phyloP scores from a whole-genome alignment of 2,888 invertebrate species.

The Agrochola lota region DNA sequence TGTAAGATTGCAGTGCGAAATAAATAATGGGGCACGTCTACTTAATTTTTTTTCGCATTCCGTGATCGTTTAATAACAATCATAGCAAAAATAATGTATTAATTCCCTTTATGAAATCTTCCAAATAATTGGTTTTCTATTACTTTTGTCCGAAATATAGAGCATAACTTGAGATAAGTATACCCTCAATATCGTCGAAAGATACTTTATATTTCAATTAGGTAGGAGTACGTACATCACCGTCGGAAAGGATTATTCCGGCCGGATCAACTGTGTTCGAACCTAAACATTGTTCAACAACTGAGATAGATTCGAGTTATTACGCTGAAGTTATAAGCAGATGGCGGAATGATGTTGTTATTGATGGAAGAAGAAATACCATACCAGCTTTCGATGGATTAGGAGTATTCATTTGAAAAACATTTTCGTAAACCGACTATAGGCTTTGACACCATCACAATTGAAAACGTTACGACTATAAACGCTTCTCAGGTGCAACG shows the following conservation, averaged over 20 bases:
- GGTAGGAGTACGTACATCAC: constrained; percentile 37
- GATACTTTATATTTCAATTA: constrained; percentile 52
- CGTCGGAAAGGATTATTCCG: constrained; percentile 53
- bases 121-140: constrained; percentile 7
- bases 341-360: constrained; percentile 38
- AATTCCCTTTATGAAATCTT: neutral
- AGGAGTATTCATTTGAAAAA: neutral
- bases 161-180: constrained; percentile 10
- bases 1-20: neutral
- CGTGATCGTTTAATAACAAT: neutral
- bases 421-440: neutral
- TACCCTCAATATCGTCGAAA: constrained; percentile 36
- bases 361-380: constrained; percentile 11
- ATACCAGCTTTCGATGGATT: neutral
- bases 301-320: constrained; percentile 43
- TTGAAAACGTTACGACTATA: neutral
- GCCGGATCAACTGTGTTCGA: constrained; percentile 47
- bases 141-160: neutral
- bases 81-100: neutral
- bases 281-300: constrained; percentile 57
- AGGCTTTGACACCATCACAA: neutral
- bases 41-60: neutral
- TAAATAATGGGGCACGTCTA: neutral
- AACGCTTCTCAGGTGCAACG: neutral
- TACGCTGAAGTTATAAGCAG: constrained; percentile 46